Evolutionary conservation across 2,113 vertebrate species (phyloP).

Genomic region (Tangachromis dhanisi): DNA sequence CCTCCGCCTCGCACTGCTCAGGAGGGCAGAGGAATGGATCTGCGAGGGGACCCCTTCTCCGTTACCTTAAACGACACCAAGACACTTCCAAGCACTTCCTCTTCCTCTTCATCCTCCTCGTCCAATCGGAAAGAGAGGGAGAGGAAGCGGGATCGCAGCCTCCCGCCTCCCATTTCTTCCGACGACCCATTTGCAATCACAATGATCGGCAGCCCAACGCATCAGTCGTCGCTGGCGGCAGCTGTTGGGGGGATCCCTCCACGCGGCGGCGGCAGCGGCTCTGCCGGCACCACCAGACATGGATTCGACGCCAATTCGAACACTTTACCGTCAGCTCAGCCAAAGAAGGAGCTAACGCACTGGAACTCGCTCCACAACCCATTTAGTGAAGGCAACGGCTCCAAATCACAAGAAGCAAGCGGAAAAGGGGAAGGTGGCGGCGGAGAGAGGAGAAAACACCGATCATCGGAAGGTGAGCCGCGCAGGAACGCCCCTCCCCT

Average conservation of each 20-base stretch:
- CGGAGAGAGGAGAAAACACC: slow-evolving; percentile 54
- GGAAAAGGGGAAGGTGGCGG: slow-evolving; percentile 18
- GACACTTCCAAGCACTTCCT: slow-evolving; percentile 42
- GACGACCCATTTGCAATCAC: slow-evolving; percentile 76
- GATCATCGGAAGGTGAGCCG: slow-evolving; percentile 53
- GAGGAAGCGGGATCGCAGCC: slow-evolving; percentile 59
- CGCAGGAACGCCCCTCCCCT: slow-evolving; percentile 68
- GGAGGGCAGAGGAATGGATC: slow-evolving; percentile 36
- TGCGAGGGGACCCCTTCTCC: slow-evolving; percentile 56
- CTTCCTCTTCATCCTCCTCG: slow-evolving; percentile 45
- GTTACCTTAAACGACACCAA: slow-evolving; percentile 33
- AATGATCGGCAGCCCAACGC: slow-evolving; percentile 76
- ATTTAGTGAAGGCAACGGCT: slow-evolving; percentile 49
- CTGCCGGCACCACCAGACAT: neutral
- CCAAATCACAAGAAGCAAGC: slow-evolving; percentile 35
- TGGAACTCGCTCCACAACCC: slow-evolving; percentile 76
- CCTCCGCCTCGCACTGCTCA: slow-evolving; percentile 28
- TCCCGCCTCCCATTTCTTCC: slow-evolving; percentile 54
- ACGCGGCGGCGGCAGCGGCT: neutral
- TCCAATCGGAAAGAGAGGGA: slow-evolving; percentile 58
- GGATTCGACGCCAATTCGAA: neutral
- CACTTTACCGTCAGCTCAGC: slow-evolving; percentile 30
- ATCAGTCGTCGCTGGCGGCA: slow-evolving; percentile 61
- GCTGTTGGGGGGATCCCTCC: slow-evolving; percentile 8
- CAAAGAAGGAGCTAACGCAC: slow-evolving; percentile 61